Evolutionary conservation across 2,113 vertebrate species (phyloP), one percentile per base, ranked within the genome.

Genomic region (Sylvia atricapilla): DNA sequence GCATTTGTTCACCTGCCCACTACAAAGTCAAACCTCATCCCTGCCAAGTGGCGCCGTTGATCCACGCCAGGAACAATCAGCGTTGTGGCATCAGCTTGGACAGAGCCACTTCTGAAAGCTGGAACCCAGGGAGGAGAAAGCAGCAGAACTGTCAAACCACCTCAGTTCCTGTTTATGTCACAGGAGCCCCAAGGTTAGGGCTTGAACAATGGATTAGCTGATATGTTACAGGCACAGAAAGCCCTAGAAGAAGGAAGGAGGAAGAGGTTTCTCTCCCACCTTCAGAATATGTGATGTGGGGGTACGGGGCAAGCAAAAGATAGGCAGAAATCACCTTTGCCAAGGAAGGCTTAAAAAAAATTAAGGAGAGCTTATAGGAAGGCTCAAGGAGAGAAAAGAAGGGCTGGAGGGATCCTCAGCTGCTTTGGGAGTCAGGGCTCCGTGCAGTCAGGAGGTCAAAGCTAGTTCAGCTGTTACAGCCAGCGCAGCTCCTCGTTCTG

Each of bases 61-160:
- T n/a, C 31, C 44, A 9, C 5, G 4, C 23, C 0, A 2, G 2
- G 5, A 46, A 10, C 17, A 20, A 14, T n/a, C 14, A 2, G 13
- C 7, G 4, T 1, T 7, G 67, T 28, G 59, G 41, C 44, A 56
- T 7, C 14, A 37, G 60, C 27, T 74, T 27, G 27, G 63, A 12
- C 52, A 59, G 60, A 35, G 18, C 55, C 27, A 9, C 11, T 76
- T 31, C 3, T 24, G 35, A 49, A 47, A 44, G 39, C 23, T 55
- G 50, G 23, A 37, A 50, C 7, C 15, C 3, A 9, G 50, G 53
- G 8, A 37, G 46, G 24, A 50, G 44, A 81, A 63, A 81, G 68
- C 11, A 46, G 76, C 11, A 31, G 69, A 47, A 46, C 78, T 94
- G 69, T 37, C 27, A 60, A 56, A 17, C 27, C 58, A 46, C 28